A percentile compares a stretch with the other conserved stretches of the same genome.
Conservation (phyloP, 1,140 invertebrate species). For the Drosophila takahashii region DNA sequence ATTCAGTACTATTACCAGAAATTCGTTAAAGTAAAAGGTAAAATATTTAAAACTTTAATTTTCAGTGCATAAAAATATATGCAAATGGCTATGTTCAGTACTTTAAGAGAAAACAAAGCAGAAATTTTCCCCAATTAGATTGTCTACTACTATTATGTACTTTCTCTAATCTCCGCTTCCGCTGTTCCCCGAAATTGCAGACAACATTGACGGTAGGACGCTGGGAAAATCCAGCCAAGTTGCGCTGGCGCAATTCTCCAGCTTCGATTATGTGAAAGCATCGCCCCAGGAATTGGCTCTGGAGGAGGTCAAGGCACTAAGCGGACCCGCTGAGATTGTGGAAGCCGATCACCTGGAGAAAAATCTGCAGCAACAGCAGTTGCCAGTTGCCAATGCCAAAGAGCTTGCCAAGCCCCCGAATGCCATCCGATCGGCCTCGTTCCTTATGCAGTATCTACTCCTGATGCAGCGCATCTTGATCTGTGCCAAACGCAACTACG, state of each 20-base stretch:
- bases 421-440: constrained; percentile 72
- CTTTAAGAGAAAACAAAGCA: background rate
- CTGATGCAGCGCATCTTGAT: constrained; percentile 88
- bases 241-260: constrained; percentile 54
- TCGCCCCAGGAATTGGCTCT: constrained; percentile 67
- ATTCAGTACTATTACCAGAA: no score
- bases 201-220: constrained; percentile 54
- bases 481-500: constrained; percentile 87
- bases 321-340: constrained; percentile 9
- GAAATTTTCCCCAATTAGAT: background rate
- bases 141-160: constrained; percentile 2
- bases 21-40: no score
- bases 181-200: constrained; percentile 28
- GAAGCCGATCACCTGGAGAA: constrained; percentile 17
- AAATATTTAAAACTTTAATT: no score
- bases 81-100: background rate
- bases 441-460: constrained; percentile 86
- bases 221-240: constrained; percentile 40
- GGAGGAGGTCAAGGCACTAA: constrained; percentile 73
- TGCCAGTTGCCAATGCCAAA: constrained; percentile 38
- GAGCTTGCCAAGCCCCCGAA: constrained; percentile 43
- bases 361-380: background rate
- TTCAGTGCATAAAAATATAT: no score
- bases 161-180: constrained; percentile 10
- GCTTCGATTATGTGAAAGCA: constrained; percentile 67